A percentile compares a stretch with the other conserved stretches of the same genome.
Evolutionary conservation across 1,140 invertebrate species (phyloP).

Genomic region (Pararge aegeria): DNA sequence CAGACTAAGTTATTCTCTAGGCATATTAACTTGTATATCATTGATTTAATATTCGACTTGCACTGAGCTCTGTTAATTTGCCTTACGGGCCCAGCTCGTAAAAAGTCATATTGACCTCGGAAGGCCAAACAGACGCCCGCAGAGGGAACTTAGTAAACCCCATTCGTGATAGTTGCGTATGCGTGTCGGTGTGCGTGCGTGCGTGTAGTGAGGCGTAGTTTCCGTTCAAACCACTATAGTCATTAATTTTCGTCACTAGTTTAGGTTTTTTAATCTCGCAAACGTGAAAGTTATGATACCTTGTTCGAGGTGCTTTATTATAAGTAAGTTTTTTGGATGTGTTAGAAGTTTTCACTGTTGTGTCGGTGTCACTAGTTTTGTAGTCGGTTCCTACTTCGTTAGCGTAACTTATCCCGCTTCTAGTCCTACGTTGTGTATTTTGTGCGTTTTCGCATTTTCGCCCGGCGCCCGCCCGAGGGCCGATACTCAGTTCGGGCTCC

Average conservation of each 20-base stretch:
- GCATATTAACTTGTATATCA: too few relatives aligned
- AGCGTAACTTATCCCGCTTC: slow-evolving; percentile 34
- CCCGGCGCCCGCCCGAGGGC: neutral
- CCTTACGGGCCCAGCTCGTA: too few relatives aligned
- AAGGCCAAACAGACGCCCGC: slow-evolving; percentile 1
- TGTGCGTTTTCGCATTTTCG: slow-evolving; percentile 11
- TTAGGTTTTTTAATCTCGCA: slow-evolving; percentile 29
- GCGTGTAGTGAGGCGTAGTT: slow-evolving; percentile 8
- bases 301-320: slow-evolving; percentile 25
- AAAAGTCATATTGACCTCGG: too few relatives aligned
- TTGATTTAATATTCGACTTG: too few relatives aligned
- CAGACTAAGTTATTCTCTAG: too few relatives aligned
- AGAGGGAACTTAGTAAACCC: slow-evolving; percentile 48
- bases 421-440: slow-evolving; percentile 49
- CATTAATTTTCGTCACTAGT: slow-evolving; percentile 17
- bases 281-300: slow-evolving; percentile 6
- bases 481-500: neutral
- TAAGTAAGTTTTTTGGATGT: slow-evolving; percentile 9
- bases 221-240: neutral
- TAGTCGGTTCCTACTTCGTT: slow-evolving; percentile 30
- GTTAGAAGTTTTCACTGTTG: slow-evolving; percentile 13
- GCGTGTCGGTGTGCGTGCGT: slow-evolving; percentile 31
- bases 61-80: too few relatives aligned
- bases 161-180: slow-evolving; percentile 47
- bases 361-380: slow-evolving; percentile 22